phyloP scores from a whole-genome alignment of 2,113 vertebrate genomes.

The Aythya baeri region DNA sequence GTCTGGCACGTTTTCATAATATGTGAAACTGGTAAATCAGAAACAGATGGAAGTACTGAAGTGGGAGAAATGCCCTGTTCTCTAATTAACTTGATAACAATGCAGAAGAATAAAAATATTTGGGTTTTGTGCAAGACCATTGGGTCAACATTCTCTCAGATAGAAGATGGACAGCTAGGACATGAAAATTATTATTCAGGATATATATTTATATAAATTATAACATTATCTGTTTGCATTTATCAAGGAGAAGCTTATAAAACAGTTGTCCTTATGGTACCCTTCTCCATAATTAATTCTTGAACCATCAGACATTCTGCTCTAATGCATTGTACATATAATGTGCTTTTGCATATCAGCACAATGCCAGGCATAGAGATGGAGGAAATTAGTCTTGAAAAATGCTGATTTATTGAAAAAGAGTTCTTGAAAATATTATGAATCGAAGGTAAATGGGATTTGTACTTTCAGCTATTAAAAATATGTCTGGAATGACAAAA shows the following conservation, averaged over 20 bases:
- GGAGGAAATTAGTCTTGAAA: background rate
- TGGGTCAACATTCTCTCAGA: background rate
- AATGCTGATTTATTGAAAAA: background rate
- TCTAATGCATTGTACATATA: background rate
- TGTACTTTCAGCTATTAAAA: background rate
- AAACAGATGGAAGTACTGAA: constrained; percentile 73
- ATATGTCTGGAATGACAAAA: background rate
- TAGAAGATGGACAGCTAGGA: background rate
- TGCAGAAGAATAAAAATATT: constrained; percentile 62
- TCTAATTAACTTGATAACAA: constrained; percentile 70
- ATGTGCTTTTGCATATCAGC: background rate
- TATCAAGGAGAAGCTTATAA: background rate
- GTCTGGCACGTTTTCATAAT: constrained; percentile 67
- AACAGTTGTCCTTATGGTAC: background rate
- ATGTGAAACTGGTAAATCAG: constrained; percentile 73
- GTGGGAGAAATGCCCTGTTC: constrained; percentile 68
- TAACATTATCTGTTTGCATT: background rate
- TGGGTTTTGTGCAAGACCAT: constrained; percentile 6
- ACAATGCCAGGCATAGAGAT: background rate
- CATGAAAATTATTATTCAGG: background rate
- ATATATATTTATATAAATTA: background rate
- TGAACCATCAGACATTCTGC: background rate
- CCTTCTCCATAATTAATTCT: background rate
- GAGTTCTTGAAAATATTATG: background rate
- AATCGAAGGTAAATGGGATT: background rate